phyloP scores from a whole-genome alignment of 2,113 vertebrate genomes.

The Ranitomeya variabilis region DNA sequence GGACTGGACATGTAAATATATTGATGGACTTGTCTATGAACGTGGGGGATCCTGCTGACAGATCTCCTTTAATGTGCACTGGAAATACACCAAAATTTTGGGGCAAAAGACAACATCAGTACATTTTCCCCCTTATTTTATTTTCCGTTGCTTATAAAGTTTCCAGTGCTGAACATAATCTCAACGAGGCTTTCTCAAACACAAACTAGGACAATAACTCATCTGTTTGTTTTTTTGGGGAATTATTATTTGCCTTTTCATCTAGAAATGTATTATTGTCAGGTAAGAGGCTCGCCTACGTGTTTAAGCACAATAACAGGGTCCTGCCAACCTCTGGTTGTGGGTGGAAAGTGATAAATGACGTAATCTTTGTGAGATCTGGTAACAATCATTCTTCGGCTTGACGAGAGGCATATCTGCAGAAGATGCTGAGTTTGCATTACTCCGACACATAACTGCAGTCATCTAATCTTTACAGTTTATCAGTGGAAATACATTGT shows the following conservation, averaged over 20 bases:
- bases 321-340: neutral
- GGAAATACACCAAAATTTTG: too few relatives aligned
- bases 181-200: too few relatives aligned
- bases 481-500: conserved; percentile 6
- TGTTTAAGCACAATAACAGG: neutral
- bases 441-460: neutral
- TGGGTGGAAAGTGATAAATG: conserved; percentile 4
- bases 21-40: too few relatives aligned
- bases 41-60: too few relatives aligned
- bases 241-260: neutral
- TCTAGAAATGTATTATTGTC: neutral
- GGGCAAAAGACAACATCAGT: too few relatives aligned
- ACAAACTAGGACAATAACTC: neutral
- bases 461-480: conserved; percentile 26
- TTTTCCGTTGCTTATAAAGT: too few relatives aligned
- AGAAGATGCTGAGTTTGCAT: conserved; percentile 28
- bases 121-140: too few relatives aligned
- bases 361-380: conserved; percentile 8
- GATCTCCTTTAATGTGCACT: too few relatives aligned
- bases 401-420: conserved; percentile 1
- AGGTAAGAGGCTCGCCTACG: neutral
- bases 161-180: too few relatives aligned
- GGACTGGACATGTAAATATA: too few relatives aligned
- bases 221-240: neutral
- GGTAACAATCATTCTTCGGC: neutral